phyloP scores from a whole-genome alignment of 2,797 vertebrate species.

The Simalia tracyae region DNA sequence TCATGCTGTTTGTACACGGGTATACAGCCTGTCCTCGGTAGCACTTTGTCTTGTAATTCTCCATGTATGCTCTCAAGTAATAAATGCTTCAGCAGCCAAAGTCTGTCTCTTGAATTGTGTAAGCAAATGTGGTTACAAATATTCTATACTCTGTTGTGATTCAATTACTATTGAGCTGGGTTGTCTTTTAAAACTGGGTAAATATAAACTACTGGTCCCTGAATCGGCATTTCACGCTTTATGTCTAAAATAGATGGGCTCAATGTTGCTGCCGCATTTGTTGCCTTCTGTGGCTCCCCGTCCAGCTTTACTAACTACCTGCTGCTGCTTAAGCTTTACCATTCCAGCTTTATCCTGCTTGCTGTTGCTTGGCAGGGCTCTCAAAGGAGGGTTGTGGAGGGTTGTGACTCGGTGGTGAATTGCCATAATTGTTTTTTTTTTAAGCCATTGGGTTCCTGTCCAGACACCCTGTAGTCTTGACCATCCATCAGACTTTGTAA shows the following conservation, averaged over 20 bases:
- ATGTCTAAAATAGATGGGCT: background rate
- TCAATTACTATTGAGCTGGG: constrained; percentile 47
- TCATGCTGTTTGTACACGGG: constrained; percentile 65
- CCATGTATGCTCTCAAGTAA: constrained; percentile 62
- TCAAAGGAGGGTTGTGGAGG: background rate
- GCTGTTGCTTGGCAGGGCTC: constrained; percentile 24
- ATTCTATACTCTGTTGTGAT: constrained; percentile 4
- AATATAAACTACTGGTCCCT: background rate
- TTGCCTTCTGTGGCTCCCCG: constrained; percentile 17
- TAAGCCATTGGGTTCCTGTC: background rate
- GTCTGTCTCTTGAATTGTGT: constrained; percentile 61
- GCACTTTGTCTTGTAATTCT: constrained; percentile 49
- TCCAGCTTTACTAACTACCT: background rate
- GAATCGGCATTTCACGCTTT: constrained; percentile 7
- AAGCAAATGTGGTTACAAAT: background rate
- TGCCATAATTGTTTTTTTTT: background rate
- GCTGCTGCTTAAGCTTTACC: constrained; percentile 2
- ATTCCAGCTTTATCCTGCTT: constrained; percentile 30
- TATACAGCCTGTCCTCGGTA: constrained; percentile 52
- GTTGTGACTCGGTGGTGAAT: background rate
- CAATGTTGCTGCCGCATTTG: constrained; percentile 37
- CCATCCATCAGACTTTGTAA: background rate
- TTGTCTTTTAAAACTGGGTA: constrained; percentile 37
- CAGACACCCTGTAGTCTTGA: background rate
- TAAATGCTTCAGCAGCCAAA: constrained; percentile 66